phyloP scores from a whole-genome alignment of 2,888 invertebrate species.

The Agonum fuliginosum region DNA sequence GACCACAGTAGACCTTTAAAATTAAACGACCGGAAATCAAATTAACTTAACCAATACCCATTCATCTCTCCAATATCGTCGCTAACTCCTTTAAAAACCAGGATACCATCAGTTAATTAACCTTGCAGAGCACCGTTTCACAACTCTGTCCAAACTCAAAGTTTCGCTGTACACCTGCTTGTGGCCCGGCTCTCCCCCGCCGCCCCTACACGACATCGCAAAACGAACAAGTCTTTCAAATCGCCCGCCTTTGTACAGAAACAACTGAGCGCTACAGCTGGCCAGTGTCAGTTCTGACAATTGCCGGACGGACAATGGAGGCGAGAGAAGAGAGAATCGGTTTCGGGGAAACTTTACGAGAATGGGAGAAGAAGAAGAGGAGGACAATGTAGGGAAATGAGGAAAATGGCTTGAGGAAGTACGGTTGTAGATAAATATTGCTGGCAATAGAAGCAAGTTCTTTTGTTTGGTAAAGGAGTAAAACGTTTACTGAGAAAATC shows the following conservation, averaged over 20 bases:
- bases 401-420: not conserved
- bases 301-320: not conserved
- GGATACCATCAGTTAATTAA: slow-evolving; percentile 14
- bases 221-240: slow-evolving; percentile 8
- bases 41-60: not conserved
- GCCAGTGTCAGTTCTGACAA: slow-evolving; percentile 4
- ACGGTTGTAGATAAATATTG: too few species aligned
- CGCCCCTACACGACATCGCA: not conserved
- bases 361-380: not conserved
- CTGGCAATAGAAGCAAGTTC: too few species aligned
- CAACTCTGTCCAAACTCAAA: not conserved
- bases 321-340: not conserved
- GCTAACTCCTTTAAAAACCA: not conserved
- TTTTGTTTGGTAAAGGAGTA: too few species aligned
- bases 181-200: not conserved
- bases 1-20: too few species aligned
- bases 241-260: not conserved
- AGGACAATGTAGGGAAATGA: not conserved
- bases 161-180: slow-evolving; percentile 29
- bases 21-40: too few species aligned
- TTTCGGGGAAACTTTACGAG: slow-evolving; percentile 1
- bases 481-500: too few species aligned
- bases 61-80: not conserved
- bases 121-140: not conserved
- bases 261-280: slow-evolving; percentile 9